Evolutionary conservation across 2,113 vertebrate genomes (phyloP), one percentile per base, ranked within the genome.

Genomic region (Zingel zingel): DNA sequence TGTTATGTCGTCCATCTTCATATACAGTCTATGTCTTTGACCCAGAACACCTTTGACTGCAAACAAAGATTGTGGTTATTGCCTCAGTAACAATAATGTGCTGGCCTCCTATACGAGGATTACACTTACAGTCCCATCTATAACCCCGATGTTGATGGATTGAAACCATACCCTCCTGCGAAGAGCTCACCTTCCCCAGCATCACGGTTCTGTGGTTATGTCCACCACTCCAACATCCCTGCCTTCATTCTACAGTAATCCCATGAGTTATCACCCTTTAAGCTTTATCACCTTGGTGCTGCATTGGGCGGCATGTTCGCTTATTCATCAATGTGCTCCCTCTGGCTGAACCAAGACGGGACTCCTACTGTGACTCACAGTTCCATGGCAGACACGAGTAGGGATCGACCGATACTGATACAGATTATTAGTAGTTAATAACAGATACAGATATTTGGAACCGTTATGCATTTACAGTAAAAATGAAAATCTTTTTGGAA

Each of bases 231-330:
- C 64, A 14, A 48, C 61, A 27, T 73, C 74, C 43, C 76, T 39
- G 43, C 66, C 74, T 58, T 84, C 59, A 72, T 82, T 82, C 67
- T 50, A 16, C 30, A 50, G 57, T 77, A 86, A 89, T 85, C 87
- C 78, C 14, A 23, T 70, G 68, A 80, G 68, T 81, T 85, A 85
- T 80, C 73, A 56, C 21, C 72, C 48, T 48, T 57, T 23, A 59
- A 79, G 48, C 57, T 16, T 4, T 27, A 58, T 56, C 0, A 57
- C 72, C 43, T 67, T 68, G 71, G 25, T 50, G 68, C 71, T 53
- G 33, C 77, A 64, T 54, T n/a, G 19, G 48, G 30, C 76, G n/a
- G 56, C 74, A 3, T 57, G 79, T 65, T 58, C 62, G 75, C 72
- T 59, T 59, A 82, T 72, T 74, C 69, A 58, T 81, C 74, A 68